Conservation (phyloP, 64 coral and sea anemone species). For the Trachythela sp. region DNA sequence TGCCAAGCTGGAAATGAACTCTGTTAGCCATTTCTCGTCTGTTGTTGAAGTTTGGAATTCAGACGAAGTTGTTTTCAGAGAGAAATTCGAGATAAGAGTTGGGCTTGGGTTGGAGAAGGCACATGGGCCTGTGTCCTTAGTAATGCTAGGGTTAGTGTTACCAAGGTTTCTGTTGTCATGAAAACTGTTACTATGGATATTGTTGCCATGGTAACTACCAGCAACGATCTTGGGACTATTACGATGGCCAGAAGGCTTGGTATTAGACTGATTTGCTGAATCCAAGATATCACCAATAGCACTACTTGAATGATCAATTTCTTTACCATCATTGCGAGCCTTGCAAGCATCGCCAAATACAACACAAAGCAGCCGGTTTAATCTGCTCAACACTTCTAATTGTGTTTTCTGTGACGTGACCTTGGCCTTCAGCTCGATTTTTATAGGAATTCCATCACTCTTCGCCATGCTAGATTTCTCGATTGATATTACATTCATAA, state of each 20-base stretch:
- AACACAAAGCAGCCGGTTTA: conserved; percentile 65
- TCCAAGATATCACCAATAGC: too few relatives aligned
- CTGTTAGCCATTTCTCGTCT: conserved; percentile 17
- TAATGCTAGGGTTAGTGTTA: too few relatives aligned
- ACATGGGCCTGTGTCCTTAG: not conserved
- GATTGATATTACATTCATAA: conserved; percentile 61
- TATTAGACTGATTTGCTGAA: not conserved
- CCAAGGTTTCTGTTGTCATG: too few relatives aligned
- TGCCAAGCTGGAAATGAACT: conserved; percentile 59
- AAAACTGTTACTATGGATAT: not conserved
- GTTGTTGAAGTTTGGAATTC: conserved; percentile 27
- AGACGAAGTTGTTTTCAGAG: not conserved
- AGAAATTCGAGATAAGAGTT: not conserved
- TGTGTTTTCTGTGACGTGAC: conserved; percentile 72
- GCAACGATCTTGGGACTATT: not conserved
- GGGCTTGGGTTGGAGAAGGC: not conserved
- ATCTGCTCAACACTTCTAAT: conserved; percentile 56
- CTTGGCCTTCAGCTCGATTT: conserved; percentile 50
- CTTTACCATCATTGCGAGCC: not conserved
- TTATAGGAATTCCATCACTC: not conserved
- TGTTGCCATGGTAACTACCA: too few relatives aligned
- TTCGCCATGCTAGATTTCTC: conserved; percentile 35
- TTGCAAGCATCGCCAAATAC: not conserved
- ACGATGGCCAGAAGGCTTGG: not conserved
- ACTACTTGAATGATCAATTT: not conserved